Conservation (phyloP, 30 jellyfish, hydroid and myxozoan genomes). For the Clytia hemisphaerica region DNA sequence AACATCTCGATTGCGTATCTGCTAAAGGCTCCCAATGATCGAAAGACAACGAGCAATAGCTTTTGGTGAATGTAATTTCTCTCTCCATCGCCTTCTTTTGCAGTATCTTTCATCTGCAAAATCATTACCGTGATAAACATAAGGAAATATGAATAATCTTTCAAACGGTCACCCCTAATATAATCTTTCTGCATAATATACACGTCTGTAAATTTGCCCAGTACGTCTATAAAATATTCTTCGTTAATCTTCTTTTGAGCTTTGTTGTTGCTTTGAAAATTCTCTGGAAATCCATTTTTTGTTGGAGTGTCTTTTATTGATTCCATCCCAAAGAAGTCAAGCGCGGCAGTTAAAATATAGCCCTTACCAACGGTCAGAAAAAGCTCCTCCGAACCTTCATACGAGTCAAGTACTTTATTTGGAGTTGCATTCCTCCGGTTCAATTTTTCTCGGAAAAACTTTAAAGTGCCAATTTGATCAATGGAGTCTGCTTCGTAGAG, state of each 20-base stretch:
- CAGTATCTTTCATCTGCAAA: slow-evolving; percentile 30
- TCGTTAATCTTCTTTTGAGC: no score
- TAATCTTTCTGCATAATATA: not conserved
- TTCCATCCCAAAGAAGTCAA: slow-evolving; percentile 7
- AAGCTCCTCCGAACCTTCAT: slow-evolving; percentile 18
- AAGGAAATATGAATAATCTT: not conserved
- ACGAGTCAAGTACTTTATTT: slow-evolving; percentile 6
- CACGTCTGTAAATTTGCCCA: slow-evolving; percentile 7
- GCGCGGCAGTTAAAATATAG: slow-evolving; percentile 14
- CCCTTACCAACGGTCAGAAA: not conserved
- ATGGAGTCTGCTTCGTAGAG: not conserved
- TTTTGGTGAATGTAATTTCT: not conserved
- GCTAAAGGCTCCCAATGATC: not conserved
- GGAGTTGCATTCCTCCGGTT: slow-evolving; percentile 19
- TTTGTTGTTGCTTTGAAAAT: not conserved
- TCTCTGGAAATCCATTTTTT: slow-evolving; percentile 3
- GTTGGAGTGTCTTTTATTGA: not conserved
- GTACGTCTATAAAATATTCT: slow-evolving; percentile 1
- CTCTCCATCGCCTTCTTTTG: slow-evolving; percentile 11
- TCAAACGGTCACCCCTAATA: no score
- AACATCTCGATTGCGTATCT: slow-evolving; percentile 1
- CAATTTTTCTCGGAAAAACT: slow-evolving; percentile 1
- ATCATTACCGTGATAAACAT: slow-evolving; percentile 3
- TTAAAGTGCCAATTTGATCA: slow-evolving; percentile 2
- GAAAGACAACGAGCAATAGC: not conserved